Conservation (phyloP, 2,113 vertebrate genomes). For the Anser cygnoides region DNA sequence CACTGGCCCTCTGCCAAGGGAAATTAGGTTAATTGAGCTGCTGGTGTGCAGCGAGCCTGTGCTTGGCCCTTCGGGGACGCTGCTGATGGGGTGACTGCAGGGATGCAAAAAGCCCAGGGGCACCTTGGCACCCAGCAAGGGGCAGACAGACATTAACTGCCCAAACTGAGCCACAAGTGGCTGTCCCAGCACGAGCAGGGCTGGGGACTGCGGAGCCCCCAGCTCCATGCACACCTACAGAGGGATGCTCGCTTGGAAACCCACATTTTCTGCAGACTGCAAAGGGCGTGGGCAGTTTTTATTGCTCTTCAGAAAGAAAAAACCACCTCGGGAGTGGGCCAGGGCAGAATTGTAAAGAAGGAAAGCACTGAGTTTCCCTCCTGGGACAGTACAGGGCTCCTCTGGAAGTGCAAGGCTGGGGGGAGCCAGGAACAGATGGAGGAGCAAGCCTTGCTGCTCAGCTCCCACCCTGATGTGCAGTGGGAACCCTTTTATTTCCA, state of each 20-base stretch:
- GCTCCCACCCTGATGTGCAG: not conserved
- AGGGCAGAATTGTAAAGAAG: rapidly evolving
- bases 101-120: rapidly evolving
- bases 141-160: rapidly evolving
- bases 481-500: not conserved
- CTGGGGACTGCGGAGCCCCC: not conserved
- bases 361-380: rapidly evolving
- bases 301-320: not conserved
- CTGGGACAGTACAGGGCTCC: rapidly evolving
- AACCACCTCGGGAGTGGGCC: not conserved
- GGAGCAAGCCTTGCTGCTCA: not conserved
- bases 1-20: not conserved
- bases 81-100: not conserved
- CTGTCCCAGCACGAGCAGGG: rapidly evolving
- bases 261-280: rapidly evolving
- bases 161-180: not conserved
- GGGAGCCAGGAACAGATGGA: not conserved
- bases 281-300: not conserved
- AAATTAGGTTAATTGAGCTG: slow-evolving; percentile 53
- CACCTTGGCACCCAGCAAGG: rapidly evolving
- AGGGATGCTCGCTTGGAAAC: not conserved
- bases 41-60: not conserved
- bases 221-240: not conserved
- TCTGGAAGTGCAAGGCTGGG: not conserved
- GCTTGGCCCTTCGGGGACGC: rapidly evolving